Evolutionary conservation across 2,888 invertebrate genomes (phyloP).

Genomic region (Tipula lateralis): DNA sequence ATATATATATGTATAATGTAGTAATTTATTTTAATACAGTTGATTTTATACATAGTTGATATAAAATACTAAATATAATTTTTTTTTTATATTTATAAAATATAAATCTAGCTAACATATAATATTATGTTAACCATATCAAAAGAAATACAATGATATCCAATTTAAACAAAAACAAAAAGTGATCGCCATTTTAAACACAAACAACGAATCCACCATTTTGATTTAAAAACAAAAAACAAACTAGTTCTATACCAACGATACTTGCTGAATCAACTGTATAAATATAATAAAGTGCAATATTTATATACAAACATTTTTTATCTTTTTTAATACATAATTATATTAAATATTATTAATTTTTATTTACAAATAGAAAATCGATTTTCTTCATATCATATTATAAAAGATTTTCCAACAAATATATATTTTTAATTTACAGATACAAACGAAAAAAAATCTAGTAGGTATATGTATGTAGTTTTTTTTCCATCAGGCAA

Average conservation of each 20-base stretch:
- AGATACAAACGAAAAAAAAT: background rate
- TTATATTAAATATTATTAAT: background rate
- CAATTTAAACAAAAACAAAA: background rate
- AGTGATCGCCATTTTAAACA: background rate
- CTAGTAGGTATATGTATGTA: background rate
- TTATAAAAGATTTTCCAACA: background rate
- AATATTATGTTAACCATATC: background rate
- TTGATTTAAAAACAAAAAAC: background rate
- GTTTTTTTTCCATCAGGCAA: background rate
- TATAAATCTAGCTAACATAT: background rate
- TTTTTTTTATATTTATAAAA: slow-evolving; percentile 20
- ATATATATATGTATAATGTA: too few relatives aligned
- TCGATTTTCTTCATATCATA: background rate
- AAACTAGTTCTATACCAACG: background rate
- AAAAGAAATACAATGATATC: background rate
- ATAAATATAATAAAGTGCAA: background rate
- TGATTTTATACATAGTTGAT: background rate
- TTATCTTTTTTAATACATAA: background rate
- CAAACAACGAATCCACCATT: too few relatives aligned
- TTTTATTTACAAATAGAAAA: background rate
- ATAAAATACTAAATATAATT: background rate
- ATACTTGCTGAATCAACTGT: background rate
- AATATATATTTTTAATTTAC: background rate
- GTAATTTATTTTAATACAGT: background rate
- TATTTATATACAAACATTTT: slow-evolving; percentile 20